These are phyloP conservation scores for Liodrosophila aerea DNA, from an alignment of 2,888 invertebrate genomes.

Conservation along the genomic window DNA sequence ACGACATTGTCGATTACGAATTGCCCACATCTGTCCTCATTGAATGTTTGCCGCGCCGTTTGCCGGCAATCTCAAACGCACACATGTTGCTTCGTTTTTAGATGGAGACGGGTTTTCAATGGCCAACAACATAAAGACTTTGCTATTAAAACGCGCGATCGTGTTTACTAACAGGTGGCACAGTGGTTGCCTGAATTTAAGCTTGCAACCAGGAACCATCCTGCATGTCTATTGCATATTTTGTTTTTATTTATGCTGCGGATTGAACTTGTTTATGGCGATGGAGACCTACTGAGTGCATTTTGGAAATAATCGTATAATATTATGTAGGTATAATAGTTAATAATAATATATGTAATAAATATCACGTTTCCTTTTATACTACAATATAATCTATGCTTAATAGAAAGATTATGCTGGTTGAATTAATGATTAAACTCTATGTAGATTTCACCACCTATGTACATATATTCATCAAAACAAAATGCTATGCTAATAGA, in stretches of 20 bases:
- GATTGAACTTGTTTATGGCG: not conserved
- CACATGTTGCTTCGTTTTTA: slow-evolving; percentile 75
- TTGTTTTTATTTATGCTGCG: slow-evolving; percentile 27
- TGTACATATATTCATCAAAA: too few relatives aligned
- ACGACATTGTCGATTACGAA: slow-evolving; percentile 30
- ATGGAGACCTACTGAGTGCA: too few relatives aligned
- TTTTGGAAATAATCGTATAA: too few relatives aligned
- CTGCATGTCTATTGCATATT: slow-evolving; percentile 30
- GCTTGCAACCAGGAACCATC: slow-evolving; percentile 53
- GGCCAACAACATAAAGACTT: slow-evolving; percentile 30
- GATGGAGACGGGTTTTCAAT: slow-evolving; percentile 69
- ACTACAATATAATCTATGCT: too few relatives aligned
- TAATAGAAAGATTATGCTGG: too few relatives aligned
- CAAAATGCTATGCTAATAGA: too few relatives aligned
- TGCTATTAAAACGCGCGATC: slow-evolving; percentile 52
- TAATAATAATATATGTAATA: too few relatives aligned
- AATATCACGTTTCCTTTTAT: too few relatives aligned
- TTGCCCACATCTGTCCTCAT: slow-evolving; percentile 62
- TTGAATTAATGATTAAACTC: too few relatives aligned
- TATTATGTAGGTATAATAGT: too few relatives aligned
- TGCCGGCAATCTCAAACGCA: slow-evolving; percentile 71
- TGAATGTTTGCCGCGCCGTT: slow-evolving; percentile 54
- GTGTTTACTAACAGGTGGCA: slow-evolving; percentile 63
- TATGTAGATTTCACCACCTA: too few relatives aligned
- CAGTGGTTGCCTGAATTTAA: not conserved